Conservation (phyloP, 2,797 vertebrate genomes). For the Moxostoma hubbsi region DNA sequence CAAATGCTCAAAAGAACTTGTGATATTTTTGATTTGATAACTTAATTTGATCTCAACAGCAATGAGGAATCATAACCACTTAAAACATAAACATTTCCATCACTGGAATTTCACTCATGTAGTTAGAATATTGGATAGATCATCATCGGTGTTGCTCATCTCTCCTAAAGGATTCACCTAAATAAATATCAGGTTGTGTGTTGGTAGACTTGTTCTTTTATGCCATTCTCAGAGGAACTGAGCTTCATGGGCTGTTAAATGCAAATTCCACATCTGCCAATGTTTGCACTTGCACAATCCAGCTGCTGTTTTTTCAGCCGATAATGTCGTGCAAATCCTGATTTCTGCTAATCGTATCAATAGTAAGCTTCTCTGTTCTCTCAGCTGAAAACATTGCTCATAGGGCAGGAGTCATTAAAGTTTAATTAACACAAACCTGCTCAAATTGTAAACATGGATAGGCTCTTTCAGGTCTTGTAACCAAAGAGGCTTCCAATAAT, state of each 20-base stretch:
- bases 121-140: no score
- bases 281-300: constrained; percentile 4
- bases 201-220: constrained; percentile 10
- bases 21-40: no score
- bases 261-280: constrained; percentile 35
- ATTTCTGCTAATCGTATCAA: not conserved
- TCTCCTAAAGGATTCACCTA: not conserved
- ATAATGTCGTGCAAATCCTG: not conserved
- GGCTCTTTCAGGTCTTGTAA: constrained; percentile 28
- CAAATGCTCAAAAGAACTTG: no score
- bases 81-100: no score
- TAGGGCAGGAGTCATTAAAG: not conserved
- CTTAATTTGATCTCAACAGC: no score
- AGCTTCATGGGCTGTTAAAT: constrained; percentile 32
- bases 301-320: not conserved
- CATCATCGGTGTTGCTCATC: not conserved
- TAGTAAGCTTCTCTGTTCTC: constrained; percentile 1
- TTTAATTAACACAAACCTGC: constrained; percentile 20
- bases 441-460: constrained; percentile 6
- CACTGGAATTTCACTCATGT: no score
- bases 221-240: constrained; percentile 26
- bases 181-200: constrained; percentile 24
- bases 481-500: constrained; percentile 16
- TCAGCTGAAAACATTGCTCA: not conserved
- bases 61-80: no score